A percentile compares a stretch with the other conserved stretches of the same genome.
Conservation (phyloP, 2,888 invertebrate species). For the Pristionchus maxplancki region DNA sequence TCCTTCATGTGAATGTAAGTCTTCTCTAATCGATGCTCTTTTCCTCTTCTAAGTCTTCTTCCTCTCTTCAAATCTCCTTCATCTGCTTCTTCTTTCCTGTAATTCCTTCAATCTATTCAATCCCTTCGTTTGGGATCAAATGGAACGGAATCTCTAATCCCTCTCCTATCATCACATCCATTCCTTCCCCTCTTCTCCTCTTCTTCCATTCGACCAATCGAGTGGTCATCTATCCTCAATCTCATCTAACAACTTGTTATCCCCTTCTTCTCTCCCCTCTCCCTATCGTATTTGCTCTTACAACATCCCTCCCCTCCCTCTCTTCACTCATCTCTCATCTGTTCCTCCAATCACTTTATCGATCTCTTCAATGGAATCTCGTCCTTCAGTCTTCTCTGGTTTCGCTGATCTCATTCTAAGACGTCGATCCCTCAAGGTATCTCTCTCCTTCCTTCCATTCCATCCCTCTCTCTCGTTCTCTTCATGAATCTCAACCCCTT, state of each 20-base stretch:
- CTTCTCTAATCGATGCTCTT: neutral
- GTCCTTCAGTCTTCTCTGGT: constrained; percentile 7
- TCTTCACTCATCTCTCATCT: constrained; percentile 9
- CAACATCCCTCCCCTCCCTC: neutral
- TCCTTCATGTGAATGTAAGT: neutral
- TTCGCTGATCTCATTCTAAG: constrained; percentile 49
- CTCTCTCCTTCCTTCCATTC: neutral
- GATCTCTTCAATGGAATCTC: constrained; percentile 20
- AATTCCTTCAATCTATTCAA: constrained; percentile 31
- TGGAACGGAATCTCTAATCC: neutral
- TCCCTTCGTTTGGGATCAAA: constrained; percentile 15
- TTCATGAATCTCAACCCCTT: neutral
- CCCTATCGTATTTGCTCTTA: constrained; percentile 28
- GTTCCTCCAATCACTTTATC: constrained; percentile 14
- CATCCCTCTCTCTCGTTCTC: neutral
- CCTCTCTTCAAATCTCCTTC: neutral
- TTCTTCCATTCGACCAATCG: neutral
- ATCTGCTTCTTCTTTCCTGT: constrained; percentile 25
- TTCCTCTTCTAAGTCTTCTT: neutral
- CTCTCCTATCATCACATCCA: neutral
- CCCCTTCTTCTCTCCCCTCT: neutral
- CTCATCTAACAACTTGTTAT: constrained; percentile 10
- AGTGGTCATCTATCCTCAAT: constrained; percentile 28
- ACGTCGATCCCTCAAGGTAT: constrained; percentile 37
- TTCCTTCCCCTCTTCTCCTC: constrained; percentile 32